A percentile compares a stretch with the other conserved stretches of the same genome.
Conservation (phyloP, 2,113 vertebrate genomes). For the Calypte anna region DNA sequence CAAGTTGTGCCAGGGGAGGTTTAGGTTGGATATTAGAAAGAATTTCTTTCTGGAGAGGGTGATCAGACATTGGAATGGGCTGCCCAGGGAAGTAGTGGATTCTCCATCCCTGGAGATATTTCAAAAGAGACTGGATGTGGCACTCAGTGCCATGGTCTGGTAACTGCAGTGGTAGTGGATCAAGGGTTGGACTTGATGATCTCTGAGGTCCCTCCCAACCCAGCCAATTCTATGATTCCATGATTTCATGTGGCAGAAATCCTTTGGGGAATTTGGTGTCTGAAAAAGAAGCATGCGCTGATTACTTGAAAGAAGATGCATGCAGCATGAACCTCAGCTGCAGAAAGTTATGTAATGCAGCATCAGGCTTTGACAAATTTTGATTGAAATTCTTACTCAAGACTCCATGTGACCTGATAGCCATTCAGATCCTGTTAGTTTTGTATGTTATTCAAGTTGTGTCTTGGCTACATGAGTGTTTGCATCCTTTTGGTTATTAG, state of each 20-base stretch:
- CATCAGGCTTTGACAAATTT: not conserved
- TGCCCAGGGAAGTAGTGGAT: too few species aligned
- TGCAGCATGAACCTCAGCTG: not conserved
- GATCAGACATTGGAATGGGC: too few species aligned
- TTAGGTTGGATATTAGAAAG: too few species aligned
- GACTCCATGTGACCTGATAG: fast-evolving
- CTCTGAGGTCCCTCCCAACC: too few species aligned
- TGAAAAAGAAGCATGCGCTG: not conserved
- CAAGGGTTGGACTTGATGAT: too few species aligned
- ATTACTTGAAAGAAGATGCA: not conserved
- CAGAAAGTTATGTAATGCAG: not conserved
- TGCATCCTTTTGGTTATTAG: not conserved
- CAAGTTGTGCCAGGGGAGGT: too few species aligned
- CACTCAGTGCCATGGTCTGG: too few species aligned
- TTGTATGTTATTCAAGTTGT: not conserved
- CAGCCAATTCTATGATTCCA: too few species aligned
- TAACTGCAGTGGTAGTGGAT: too few species aligned
- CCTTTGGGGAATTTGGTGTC: not conserved
- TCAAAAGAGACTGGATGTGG: too few species aligned
- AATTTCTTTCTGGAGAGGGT: too few species aligned
- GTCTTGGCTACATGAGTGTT: not conserved
- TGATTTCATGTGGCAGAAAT: not conserved
- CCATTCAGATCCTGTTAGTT: not conserved
- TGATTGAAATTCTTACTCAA: not conserved
- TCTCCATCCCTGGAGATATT: too few species aligned